Percentiles rank a stretch among this genome's conserved stretches.
phyloP scores from a whole-genome alignment of 1,140 invertebrate genomes.

The Solen grandis region DNA sequence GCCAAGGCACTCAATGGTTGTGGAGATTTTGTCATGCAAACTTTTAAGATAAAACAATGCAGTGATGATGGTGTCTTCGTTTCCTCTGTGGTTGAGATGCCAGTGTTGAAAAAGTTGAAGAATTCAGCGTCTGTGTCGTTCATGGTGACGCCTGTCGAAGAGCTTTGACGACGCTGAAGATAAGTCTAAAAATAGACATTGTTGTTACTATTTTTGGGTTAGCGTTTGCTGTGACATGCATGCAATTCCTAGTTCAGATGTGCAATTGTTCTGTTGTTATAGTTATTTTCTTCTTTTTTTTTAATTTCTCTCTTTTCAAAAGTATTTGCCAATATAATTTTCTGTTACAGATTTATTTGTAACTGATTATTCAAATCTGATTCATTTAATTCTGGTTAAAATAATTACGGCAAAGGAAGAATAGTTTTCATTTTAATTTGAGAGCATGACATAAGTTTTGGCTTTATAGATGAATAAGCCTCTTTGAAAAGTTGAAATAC shows the following conservation, averaged over 20 bases:
- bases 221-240: slow-evolving; percentile 39
- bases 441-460: too few relatives aligned
- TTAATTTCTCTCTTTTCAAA: background rate
- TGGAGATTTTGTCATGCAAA: slow-evolving; percentile 59
- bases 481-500: too few relatives aligned
- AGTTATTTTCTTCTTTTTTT: background rate
- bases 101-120: slow-evolving; percentile 83
- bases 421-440: too few relatives aligned
- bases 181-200: slow-evolving; percentile 29
- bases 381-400: too few relatives aligned
- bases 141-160: slow-evolving; percentile 45
- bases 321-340: too few relatives aligned
- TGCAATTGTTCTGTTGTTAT: slow-evolving; percentile 22
- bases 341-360: too few relatives aligned
- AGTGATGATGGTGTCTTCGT: slow-evolving; percentile 82
- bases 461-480: too few relatives aligned
- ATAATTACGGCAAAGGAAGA: too few relatives aligned
- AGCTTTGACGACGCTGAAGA: slow-evolving; percentile 23
- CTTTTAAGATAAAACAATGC: slow-evolving; percentile 65
- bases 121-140: slow-evolving; percentile 51
- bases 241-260: slow-evolving; percentile 38
- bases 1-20: slow-evolving; percentile 57
- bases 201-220: slow-evolving; percentile 33
- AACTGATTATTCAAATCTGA: too few relatives aligned
- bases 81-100: slow-evolving; percentile 94